Conservation (phyloP, 2,797 vertebrate species). For the Danio choprae region DNA sequence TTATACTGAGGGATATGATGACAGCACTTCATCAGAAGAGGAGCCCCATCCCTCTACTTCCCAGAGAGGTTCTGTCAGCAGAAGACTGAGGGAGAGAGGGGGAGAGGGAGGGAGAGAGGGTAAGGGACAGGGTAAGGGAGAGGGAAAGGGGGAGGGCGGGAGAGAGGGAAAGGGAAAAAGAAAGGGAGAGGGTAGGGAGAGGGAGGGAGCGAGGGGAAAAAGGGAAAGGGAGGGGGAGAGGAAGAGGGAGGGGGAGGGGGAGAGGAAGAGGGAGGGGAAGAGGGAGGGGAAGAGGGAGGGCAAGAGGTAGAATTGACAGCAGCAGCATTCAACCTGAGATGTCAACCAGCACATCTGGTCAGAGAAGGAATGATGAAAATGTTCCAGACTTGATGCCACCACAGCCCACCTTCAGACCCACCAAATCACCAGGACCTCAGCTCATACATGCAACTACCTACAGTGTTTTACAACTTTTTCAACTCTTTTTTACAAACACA, state of each 20-base stretch:
- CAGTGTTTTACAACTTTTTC: not conserved
- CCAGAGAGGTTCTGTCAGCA: not conserved
- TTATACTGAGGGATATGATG: not conserved
- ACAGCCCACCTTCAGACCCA: not conserved
- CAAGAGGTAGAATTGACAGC: too few relatives aligned
- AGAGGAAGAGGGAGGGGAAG: too few relatives aligned
- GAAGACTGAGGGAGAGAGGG: not conserved
- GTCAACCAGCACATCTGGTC: not conserved
- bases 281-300: too few relatives aligned
- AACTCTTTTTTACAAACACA: too few relatives aligned
- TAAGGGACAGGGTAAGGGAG: too few relatives aligned
- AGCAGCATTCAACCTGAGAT: not conserved
- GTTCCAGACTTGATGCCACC: not conserved
- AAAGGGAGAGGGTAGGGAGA: too few relatives aligned
- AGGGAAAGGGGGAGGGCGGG: too few relatives aligned
- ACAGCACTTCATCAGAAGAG: not conserved
- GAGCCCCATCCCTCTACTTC: not conserved
- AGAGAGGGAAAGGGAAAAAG: too few relatives aligned
- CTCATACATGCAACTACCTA: not conserved
- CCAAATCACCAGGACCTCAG: not conserved
- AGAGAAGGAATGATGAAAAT: not conserved
- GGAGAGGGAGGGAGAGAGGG: too few relatives aligned
- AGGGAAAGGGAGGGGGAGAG: too few relatives aligned
- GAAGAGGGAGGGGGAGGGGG: too few relatives aligned
- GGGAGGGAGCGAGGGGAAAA: too few relatives aligned